Evolutionary conservation across 1,140 invertebrate species (phyloP).

Genomic region (Drosophila ohnishii): DNA sequence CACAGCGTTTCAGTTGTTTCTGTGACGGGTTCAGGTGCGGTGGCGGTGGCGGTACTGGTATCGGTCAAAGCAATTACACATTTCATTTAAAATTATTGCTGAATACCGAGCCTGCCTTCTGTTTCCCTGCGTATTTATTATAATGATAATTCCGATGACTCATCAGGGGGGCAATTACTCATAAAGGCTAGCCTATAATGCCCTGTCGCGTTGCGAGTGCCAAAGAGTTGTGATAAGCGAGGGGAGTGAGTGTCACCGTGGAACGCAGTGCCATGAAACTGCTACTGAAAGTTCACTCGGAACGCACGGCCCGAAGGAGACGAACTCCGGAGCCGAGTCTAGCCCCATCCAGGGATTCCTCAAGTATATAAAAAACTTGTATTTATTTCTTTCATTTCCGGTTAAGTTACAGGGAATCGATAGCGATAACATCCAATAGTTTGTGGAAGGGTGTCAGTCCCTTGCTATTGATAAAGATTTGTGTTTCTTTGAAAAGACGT

Average conservation of each 20-base stretch:
- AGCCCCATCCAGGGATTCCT: constrained; percentile 37
- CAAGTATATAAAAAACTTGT: constrained; percentile 20
- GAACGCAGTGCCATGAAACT: constrained; percentile 66
- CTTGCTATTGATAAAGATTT: neutral
- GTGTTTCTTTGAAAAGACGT: neutral
- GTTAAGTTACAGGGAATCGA: neutral
- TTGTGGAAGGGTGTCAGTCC: neutral
- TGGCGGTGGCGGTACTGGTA: constrained; percentile 58
- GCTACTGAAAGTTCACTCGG: constrained; percentile 76
- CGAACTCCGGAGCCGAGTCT: constrained; percentile 60
- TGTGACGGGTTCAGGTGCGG: constrained; percentile 75
- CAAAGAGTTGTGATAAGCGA: constrained; percentile 43
- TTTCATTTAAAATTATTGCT: neutral
- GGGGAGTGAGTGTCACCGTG: constrained; percentile 18
- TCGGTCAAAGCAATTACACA: constrained; percentile 46
- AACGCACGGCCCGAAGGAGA: constrained; percentile 70
- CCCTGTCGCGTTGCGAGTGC: constrained; percentile 2
- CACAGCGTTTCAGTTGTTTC: constrained; percentile 65
- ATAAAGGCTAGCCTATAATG: constrained; percentile 30
- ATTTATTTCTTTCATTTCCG: neutral
- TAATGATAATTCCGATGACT: constrained; percentile 32
- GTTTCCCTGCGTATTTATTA: constrained; percentile 1
- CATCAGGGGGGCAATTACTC: constrained; percentile 39
- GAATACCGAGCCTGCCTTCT: constrained; percentile 3
- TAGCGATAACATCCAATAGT: neutral